Percentiles rank a stretch among this genome's conserved stretches.
Conservation (phyloP, 2,113 vertebrate genomes). For the Natator depressus region DNA sequence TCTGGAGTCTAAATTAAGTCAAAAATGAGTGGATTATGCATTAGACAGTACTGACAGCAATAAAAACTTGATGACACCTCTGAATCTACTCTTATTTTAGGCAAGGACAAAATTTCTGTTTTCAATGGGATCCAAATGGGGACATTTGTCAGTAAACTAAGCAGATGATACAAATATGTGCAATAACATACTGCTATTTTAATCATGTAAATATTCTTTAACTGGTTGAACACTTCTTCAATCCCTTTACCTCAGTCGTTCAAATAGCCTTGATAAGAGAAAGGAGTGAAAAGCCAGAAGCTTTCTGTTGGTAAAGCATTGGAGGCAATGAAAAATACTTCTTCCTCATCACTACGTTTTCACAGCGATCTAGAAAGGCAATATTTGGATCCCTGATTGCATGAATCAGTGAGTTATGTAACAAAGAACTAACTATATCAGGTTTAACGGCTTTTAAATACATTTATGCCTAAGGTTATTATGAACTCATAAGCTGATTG, state of each 20-base stretch:
- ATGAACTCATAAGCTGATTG: neutral
- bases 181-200: neutral
- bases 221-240: neutral
- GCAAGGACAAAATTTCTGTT: neutral
- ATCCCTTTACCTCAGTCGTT: neutral
- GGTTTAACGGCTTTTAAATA: neutral
- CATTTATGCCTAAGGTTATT: neutral
- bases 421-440: neutral
- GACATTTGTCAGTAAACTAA: neutral
- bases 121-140: neutral
- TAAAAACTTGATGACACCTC: neutral
- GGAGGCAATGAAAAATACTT: conserved; percentile 7
- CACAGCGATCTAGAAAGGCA: conserved; percentile 12
- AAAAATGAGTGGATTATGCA: neutral
- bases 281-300: neutral
- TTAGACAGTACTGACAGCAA: neutral
- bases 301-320: conserved; percentile 3
- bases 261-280: neutral
- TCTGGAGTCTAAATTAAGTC: neutral
- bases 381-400: neutral
- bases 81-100: neutral
- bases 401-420: conserved; percentile 10
- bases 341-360: neutral
- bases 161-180: neutral
- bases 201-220: neutral